phyloP scores from a whole-genome alignment of 2,888 invertebrate species.

The Nemoura dubitans region DNA sequence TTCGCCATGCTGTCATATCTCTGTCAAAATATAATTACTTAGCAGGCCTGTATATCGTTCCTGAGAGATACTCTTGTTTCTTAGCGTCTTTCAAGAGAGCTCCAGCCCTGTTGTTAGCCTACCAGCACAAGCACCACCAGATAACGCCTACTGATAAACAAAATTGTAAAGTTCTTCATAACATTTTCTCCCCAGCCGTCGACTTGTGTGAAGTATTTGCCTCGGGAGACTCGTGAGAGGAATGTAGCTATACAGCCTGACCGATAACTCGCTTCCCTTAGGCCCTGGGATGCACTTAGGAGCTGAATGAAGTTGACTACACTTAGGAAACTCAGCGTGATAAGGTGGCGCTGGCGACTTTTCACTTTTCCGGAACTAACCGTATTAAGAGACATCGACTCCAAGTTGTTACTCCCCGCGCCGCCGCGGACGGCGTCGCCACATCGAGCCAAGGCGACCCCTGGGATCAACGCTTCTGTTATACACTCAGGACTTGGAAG shows the following conservation, averaged over 20 bases:
- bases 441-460: background rate
- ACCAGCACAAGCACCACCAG: background rate
- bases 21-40: conserved; percentile 12
- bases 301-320: background rate
- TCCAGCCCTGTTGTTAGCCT: background rate
- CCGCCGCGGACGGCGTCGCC: background rate
- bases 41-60: background rate
- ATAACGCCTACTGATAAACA: background rate
- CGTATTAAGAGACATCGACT: background rate
- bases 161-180: background rate
- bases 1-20: background rate
- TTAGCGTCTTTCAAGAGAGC: background rate
- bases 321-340: background rate
- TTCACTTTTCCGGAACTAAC: background rate
- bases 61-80: background rate
- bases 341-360: background rate
- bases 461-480: background rate
- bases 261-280: background rate
- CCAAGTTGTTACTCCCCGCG: background rate
- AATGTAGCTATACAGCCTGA: background rate
- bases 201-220: background rate
- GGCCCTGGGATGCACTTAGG: background rate
- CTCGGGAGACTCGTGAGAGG: background rate
- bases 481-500: background rate
- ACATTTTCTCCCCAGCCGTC: background rate